Base-by-base conservation (phyloP, 2,888 invertebrate genomes). In the Tribolium freemani region DNA sequence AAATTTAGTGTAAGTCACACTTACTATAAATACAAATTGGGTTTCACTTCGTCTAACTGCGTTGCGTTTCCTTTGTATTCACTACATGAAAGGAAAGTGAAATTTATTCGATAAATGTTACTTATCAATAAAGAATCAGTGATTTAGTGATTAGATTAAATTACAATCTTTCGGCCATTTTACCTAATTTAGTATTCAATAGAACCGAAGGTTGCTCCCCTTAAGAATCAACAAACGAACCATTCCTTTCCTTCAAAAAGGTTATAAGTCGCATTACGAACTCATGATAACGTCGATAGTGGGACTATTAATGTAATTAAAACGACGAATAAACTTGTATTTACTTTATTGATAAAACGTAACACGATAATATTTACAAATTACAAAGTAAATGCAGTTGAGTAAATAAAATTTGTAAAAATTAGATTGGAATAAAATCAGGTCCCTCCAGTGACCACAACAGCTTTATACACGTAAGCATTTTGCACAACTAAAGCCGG, bases 391-490 rank as follows among this genome's bases (percentile, higher is more conserved):
- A 16, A 26, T 26, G 5, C 26, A 26, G 21, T 26, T 26, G 26
- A 26, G 26, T 26, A 26, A 26, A 26, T 26, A 5, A 26, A 26
- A 26, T 26, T 26, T 26, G 26, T 3, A 26, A 58, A 58, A 57
- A 16, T 16, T 16, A 16, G 16, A 16, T 1, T 16, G 16, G 16
- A 45, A 45, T 21, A 58, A 45, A 45, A 30, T 63, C 50, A 63
- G 48, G 63, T 51, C 13, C 63, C 63, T 51, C 87, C 95, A 69
- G 96, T 96, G 75, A 95, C 90, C 48, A 96, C 96, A 21, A 96
- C 92, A 1, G 95, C 96, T 84, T 96, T 93, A 86, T 94, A 93
- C 71, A 95, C 93, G 85, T 94, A 96, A 50, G 90, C 89, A 78
- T 91, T 92, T 20, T 91, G 91, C 76, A 94, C 93, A 86, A 95